Evolutionary conservation across 2,888 invertebrate species (phyloP), one percentile per base, ranked within the genome.

Genomic region (Drosophila tanythrix): DNA sequence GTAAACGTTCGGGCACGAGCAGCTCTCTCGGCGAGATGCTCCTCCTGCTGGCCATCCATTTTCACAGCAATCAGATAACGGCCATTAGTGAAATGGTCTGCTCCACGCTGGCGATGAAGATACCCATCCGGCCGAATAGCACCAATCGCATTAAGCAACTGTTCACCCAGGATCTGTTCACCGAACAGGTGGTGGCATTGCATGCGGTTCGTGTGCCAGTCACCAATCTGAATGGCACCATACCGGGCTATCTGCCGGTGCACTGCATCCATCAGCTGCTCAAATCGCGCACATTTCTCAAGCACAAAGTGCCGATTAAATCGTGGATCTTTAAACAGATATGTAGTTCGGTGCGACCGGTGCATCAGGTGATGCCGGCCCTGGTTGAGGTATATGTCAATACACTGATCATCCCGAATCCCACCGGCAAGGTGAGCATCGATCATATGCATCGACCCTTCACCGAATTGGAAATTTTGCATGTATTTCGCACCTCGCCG

Each of bases 181-280:
- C 98, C 0, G 99, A 99, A 93, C 98, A 99, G 95, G 97, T 98
- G 43, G 98, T 99, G 0, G 98, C 99, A 5, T 95, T 98, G 0
- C 98, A 99, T 93, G 99, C 99, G 0, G 98, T 99, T 0, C 97
- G 98, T 92, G 98, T 99, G 1, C 98, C 99, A 0, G 99, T 99
- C 0, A 99, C 95, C 0, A 96, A 96, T 88, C 94, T 99, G 27
- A 98, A 96, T 93, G 98, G 97, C 43, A 96, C 96, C 83, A 97
- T 98, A 89, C 95, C 96, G 0, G 98, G 99, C 11, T 99, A 98
- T 93, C 93, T 99, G 62, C 99, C 99, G 0, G 97, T 99, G 21
- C 99, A 99, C 93, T 99, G 99, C 92, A 98, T 99, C 82, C 98
- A 99, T 91, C 99, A 99, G 91, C 94, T 99, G 52, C 94, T 99